These are phyloP conservation scores for Stigmatopora nigra DNA, from an alignment of 2,113 vertebrate genomes.

Conservation along the genomic window DNA sequence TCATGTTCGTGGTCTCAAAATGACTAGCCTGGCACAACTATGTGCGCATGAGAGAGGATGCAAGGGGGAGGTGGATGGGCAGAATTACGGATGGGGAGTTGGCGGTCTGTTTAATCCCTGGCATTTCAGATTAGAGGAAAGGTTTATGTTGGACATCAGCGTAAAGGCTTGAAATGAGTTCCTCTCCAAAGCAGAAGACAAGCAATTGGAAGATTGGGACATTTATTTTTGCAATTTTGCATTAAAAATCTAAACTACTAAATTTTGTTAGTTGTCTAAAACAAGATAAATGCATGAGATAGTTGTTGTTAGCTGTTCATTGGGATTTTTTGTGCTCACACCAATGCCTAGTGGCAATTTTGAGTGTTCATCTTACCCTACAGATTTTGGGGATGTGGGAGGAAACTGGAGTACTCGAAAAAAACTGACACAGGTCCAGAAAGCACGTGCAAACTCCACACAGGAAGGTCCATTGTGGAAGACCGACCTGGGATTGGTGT, in stretches of 20 bases:
- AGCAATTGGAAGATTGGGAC: neutral
- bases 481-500: too few relatives aligned
- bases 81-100: conserved; percentile 56
- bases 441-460: too few relatives aligned
- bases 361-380: too few relatives aligned
- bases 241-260: neutral
- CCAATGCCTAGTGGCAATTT: too few relatives aligned
- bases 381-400: too few relatives aligned
- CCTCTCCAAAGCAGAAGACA: neutral
- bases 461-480: too few relatives aligned
- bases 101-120: conserved; percentile 59
- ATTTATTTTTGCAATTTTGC: neutral
- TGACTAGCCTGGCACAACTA: conserved; percentile 43
- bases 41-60: conserved; percentile 11
- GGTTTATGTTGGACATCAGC: conserved; percentile 38
- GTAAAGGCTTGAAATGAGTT: conserved; percentile 15
- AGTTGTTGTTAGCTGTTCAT: neutral
- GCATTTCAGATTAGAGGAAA: conserved; percentile 69
- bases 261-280: neutral
- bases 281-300: neutral
- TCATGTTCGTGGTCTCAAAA: conserved; percentile 45
- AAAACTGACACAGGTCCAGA: too few relatives aligned
- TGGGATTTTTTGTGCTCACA: neutral
- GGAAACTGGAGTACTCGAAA: too few relatives aligned
- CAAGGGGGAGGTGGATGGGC: conserved; percentile 20